A percentile compares a stretch with the other conserved stretches of the same genome.
These are phyloP conservation scores for Lophochroa leadbeateri DNA, from an alignment of 2,113 vertebrate genomes.

Conservation along the genomic window DNA sequence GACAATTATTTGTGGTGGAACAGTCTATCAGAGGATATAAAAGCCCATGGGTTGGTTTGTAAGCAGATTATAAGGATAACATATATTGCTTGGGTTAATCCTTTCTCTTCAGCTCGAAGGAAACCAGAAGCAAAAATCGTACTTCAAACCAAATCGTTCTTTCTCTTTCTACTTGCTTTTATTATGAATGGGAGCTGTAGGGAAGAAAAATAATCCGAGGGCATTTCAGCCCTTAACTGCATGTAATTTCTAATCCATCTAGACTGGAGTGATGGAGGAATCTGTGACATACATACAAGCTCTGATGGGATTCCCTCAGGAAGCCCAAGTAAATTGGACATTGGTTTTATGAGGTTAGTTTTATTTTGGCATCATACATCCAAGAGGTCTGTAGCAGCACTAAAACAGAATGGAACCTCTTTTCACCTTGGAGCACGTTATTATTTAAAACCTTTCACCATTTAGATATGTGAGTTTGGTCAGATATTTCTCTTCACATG, in stretches of 20 bases:
- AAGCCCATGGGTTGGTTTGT: not conserved
- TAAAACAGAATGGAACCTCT: not conserved
- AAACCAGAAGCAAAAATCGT: not conserved
- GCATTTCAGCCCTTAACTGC: not conserved
- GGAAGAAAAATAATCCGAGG: not conserved
- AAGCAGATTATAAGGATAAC: not conserved
- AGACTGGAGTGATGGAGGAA: not conserved
- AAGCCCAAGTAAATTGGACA: not conserved
- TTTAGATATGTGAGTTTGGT: not conserved
- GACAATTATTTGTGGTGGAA: not conserved
- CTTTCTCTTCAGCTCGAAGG: not conserved
- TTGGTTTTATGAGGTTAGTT: not conserved
- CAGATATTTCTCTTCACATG: not conserved
- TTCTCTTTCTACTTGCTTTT: not conserved
- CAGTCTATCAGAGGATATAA: fast-evolving
- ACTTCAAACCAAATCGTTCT: not conserved
- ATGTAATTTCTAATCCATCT: not conserved
- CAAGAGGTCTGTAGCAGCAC: not conserved
- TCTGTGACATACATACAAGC: not conserved
- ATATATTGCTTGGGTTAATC: not conserved
- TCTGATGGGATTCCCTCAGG: not conserved
- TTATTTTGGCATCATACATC: not conserved
- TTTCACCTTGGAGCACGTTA: not conserved
- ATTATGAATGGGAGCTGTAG: not conserved
- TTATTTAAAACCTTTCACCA: not conserved